Evolutionary conservation across 1,140 invertebrate genomes (phyloP).

Genomic region (Tyrophagus putrescentiae): DNA sequence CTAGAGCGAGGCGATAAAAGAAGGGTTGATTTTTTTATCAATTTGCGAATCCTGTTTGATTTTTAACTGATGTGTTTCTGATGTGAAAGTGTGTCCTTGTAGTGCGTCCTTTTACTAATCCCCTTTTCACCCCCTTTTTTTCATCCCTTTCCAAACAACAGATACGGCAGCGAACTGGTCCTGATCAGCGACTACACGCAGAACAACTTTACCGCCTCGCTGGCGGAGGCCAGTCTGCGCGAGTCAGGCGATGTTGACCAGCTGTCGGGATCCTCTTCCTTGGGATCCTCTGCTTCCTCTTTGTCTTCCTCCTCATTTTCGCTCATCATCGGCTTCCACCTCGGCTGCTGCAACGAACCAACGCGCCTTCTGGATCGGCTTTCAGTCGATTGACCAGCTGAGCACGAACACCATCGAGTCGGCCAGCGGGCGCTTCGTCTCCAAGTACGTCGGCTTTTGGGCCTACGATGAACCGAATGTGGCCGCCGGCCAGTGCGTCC

Average conservation of each 20-base stretch:
- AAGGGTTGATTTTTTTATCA: too few relatives aligned
- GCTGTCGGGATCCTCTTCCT: too few relatives aligned
- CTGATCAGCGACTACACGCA: constrained; percentile 71
- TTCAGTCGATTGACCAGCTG: constrained; percentile 74
- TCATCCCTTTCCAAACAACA: constrained; percentile 34
- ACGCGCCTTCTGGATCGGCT: constrained; percentile 37
- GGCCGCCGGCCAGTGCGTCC: constrained; percentile 70
- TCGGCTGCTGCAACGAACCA: neutral
- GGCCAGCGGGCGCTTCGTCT: constrained; percentile 71
- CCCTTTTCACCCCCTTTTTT: neutral
- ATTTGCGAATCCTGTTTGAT: too few relatives aligned
- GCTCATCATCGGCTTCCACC: neutral
- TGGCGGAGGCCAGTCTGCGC: constrained; percentile 41
- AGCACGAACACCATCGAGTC: constrained; percentile 83
- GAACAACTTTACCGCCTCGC: constrained; percentile 70
- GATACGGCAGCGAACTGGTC: constrained; percentile 81
- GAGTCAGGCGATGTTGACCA: constrained; percentile 25
- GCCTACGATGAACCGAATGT: constrained; percentile 59
- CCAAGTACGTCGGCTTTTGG: constrained; percentile 61
- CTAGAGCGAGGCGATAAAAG: too few relatives aligned
- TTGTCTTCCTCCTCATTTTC: constrained; percentile 8
- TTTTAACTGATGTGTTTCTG: too few relatives aligned
- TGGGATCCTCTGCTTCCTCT: constrained; percentile 10
- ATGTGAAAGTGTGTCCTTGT: too few relatives aligned
- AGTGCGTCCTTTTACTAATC: too few relatives aligned